Evolutionary conservation across 1,140 invertebrate species (phyloP), one percentile per base, ranked within the genome.

Genomic region (Colletes gigas): DNA sequence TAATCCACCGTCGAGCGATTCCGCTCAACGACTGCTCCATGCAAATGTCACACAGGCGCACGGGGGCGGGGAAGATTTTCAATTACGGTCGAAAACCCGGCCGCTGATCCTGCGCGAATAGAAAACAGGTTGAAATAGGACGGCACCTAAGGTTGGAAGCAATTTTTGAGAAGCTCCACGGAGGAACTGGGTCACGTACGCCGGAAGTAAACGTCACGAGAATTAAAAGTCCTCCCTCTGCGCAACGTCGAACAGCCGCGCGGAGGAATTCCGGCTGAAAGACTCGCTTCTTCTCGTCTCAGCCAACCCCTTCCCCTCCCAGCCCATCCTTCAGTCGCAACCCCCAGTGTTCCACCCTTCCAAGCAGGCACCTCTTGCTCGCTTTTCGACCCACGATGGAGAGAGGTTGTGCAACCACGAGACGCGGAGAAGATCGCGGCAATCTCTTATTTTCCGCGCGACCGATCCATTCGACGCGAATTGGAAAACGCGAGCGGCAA

Each of bases 361-460:
- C 60, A 10, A 5, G 7, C 15, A 6, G 17, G 8, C 6, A 12
- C 8, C 39, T 44, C 50, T 15, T 7, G 41, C n/a, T 15, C 19
- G 19, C 44, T 21, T 67, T 55, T 3, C 57, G 14, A 71, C 14
- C 21, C 17, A 15, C 47, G 47, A 65, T 1, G 30, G 21, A 65
- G 65, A 60, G 15, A 50, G 41, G 50, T 47, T 54, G 47, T 50
- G 59, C 65, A 75, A 67, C 72, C 74, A 78, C 52, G 75, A 21
- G 65, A 70, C 73, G 63, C 83, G 74, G 44, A 57, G 69, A 81
- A 77, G 85, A 87, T 84, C 79, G 76, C 71, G 67, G 85, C 83
- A 88, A 89, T 88, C 87, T 88, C 86, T 88, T 86, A 88, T 88
- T 88, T 88, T 88, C 87, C 87, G 74, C 83, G 79, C 84, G 87